Conservation (phyloP, 1,140 invertebrate species). For the Ips nitidus region DNA sequence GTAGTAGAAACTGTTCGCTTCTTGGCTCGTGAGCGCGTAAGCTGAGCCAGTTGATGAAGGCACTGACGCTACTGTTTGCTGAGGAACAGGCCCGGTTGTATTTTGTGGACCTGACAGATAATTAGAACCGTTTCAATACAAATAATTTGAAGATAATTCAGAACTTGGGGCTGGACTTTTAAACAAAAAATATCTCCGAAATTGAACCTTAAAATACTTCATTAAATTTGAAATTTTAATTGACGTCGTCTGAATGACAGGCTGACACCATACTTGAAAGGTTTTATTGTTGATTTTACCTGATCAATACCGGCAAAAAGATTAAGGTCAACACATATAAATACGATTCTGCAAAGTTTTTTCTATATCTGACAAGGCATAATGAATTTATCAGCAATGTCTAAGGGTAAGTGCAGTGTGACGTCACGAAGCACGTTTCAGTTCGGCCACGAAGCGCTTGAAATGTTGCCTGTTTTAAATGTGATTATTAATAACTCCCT, state of each 20-base stretch:
- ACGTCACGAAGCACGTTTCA: too few relatives aligned
- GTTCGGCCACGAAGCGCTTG: too few relatives aligned
- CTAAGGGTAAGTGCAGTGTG: too few relatives aligned
- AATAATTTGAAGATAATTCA: background rate
- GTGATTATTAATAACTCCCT: too few relatives aligned
- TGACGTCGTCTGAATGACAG: background rate
- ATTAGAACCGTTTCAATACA: background rate
- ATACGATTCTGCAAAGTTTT: too few relatives aligned
- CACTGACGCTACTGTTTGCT: constrained; percentile 38
- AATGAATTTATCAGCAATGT: too few relatives aligned
- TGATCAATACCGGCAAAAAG: too few relatives aligned
- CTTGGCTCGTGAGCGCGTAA: constrained; percentile 39
- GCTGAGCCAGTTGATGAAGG: constrained; percentile 40
- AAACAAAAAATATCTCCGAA: too few relatives aligned
- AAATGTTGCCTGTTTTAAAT: too few relatives aligned
- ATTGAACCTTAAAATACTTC: background rate
- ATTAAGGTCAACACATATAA: too few relatives aligned
- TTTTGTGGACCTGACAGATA: constrained; percentile 36
- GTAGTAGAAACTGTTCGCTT: constrained; percentile 45
- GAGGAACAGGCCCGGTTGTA: constrained; percentile 20
- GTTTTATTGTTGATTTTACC: too few relatives aligned
- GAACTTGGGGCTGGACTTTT: background rate
- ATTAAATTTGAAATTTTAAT: background rate
- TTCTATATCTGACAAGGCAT: too few relatives aligned
- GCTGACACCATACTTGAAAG: background rate